Base-by-base conservation (phyloP, 2,888 invertebrate species). In the Amblyjoppa fuscipennis region DNA sequence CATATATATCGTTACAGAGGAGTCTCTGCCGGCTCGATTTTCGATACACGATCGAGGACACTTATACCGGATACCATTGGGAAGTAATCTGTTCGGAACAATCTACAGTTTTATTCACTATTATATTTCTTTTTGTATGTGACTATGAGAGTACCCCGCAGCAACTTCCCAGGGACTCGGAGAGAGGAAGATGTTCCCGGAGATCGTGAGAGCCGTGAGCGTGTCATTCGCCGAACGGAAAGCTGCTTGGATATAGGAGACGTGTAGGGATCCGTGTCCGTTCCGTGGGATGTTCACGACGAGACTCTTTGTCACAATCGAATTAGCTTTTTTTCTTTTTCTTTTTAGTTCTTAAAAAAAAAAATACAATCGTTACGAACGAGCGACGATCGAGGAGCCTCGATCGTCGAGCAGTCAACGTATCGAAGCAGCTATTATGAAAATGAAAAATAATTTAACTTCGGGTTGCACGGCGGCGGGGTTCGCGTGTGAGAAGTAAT, bases 201-300 rank as follows among this genome's bases (percentile, higher is more conserved):
- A 77, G 82, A 83, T 77, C 56, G 82, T 83, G 82, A 53, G 82
- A 83, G 45, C 66, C 28, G 20, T 7, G 71, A 71, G 77, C 64
- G 59, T 76, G 81, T 82, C 77, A 83, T 49, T 77, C 66, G 68
- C 41, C 28, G 56, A 71, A 56, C 71, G 68, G 51, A 71, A 45
- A 77, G 25, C 69, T 34, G 51, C 25, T 28, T 59, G 25, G 13
- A 41, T 25, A 56, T 56, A 2, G 2, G 9, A 25, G 41, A 20
- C 28, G 25, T 59, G 41, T 73, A 73, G 41, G 20, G 56, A 73
- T 20, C 41, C 59, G 45, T 59, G 73, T 73, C n/a, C 73, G 59
- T 56, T 56, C 28, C 59, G 73, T 41, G 45, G 45, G 20, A 61
- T 61, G 41, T 74, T 11, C 59, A 61, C 74, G 74, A 20, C 59